Evolutionary conservation across 2,113 vertebrate species (phyloP).

Genomic region (Natator depressus): DNA sequence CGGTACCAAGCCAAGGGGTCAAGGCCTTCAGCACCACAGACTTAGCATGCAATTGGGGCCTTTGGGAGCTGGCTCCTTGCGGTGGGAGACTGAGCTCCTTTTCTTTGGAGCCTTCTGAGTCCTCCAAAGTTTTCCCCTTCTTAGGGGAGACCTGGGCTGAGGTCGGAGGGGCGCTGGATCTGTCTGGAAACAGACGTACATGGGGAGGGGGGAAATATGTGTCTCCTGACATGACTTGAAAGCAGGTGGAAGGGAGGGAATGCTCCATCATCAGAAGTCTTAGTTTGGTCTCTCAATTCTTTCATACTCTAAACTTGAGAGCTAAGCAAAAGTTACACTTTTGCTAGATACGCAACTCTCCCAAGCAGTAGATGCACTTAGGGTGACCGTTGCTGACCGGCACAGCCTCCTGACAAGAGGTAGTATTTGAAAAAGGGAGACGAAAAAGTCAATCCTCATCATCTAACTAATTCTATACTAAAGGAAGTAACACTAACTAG

Average conservation of each 20-base stretch:
- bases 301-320: not conserved
- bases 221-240: not conserved
- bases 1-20: not conserved
- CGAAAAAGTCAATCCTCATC: not conserved
- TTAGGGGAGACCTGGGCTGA: not conserved
- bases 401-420: not conserved
- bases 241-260: not conserved
- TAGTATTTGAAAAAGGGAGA: not conserved
- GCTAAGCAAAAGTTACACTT: not conserved
- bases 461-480: not conserved
- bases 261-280: not conserved
- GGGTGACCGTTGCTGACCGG: not conserved
- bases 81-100: not conserved
- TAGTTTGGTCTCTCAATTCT: not conserved
- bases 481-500: not conserved
- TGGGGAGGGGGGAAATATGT: not conserved
- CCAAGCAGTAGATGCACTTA: not conserved
- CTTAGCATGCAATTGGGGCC: not conserved
- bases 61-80: not conserved
- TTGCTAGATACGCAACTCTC: not conserved
- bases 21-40: not conserved
- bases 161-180: not conserved
- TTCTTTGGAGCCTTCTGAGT: not conserved
- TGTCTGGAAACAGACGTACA: not conserved
- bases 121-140: not conserved